A percentile compares a stretch with the other conserved stretches of the same genome.
phyloP scores from a whole-genome alignment of 2,888 invertebrate genomes.

The Encarsia formosa region DNA sequence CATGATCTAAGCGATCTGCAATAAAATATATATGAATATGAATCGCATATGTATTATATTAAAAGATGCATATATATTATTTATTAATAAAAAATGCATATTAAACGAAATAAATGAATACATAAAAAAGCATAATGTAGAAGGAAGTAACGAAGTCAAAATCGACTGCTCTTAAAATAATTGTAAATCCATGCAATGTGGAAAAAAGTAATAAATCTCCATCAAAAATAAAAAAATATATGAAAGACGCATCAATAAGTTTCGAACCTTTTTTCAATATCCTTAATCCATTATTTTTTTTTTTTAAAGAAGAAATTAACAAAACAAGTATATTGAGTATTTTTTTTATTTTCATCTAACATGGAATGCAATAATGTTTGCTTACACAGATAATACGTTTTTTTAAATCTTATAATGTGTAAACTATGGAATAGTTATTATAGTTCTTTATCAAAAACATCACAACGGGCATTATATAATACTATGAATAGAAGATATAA shows the following conservation, averaged over 20 bases:
- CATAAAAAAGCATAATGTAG: conserved; percentile 20
- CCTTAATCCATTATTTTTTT: too few species aligned
- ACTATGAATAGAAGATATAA: conserved; percentile 3
- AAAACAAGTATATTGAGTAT: too few species aligned
- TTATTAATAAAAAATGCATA: not conserved
- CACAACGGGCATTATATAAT: not conserved
- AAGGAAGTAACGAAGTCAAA: conserved; percentile 18
- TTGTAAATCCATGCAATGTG: conserved; percentile 25
- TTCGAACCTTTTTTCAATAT: too few species aligned
- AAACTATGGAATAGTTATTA: too few species aligned
- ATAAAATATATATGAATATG: conserved; percentile 25
- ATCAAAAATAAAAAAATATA: conserved; percentile 34
- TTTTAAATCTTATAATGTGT: too few species aligned
- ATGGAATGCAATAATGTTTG: too few species aligned
- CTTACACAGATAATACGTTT: too few species aligned
- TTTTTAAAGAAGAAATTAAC: too few species aligned
- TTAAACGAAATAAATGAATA: conserved; percentile 19
- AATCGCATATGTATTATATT: conserved; percentile 21
- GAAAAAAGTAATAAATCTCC: conserved; percentile 33
- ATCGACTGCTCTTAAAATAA: conserved; percentile 20
- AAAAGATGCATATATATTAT: conserved; percentile 22
- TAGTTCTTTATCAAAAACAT: too few species aligned
- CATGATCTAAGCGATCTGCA: conserved; percentile 24
- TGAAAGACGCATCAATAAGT: conserved; percentile 20
- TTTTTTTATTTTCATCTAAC: too few species aligned